phyloP scores from a whole-genome alignment of 2,113 vertebrate species.

The Spheniscus mendiculus region DNA sequence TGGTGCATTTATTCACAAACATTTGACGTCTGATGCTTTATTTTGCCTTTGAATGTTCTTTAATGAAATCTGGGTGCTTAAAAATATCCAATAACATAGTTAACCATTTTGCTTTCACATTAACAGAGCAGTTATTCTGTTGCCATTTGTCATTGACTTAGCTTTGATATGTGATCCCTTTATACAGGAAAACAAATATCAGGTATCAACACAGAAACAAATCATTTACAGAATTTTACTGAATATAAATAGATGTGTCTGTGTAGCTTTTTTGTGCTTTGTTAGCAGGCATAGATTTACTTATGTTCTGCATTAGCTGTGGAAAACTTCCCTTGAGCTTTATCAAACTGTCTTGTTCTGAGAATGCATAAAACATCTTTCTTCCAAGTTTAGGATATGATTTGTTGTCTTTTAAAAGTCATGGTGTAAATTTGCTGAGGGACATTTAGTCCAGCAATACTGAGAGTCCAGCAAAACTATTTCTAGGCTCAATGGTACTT shows the following conservation, averaged over 20 bases:
- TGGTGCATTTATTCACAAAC: conserved; percentile 63
- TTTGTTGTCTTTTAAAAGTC: conserved; percentile 41
- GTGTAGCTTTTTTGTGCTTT: neutral
- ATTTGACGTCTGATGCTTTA: conserved; percentile 69
- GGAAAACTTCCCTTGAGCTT: conserved; percentile 37
- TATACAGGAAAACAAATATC: neutral
- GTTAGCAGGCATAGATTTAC: neutral
- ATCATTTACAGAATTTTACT: neutral
- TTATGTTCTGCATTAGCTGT: conserved; percentile 31
- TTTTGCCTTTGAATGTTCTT: conserved; percentile 68
- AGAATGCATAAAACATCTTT: conserved; percentile 6
- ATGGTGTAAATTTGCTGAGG: conserved; percentile 32
- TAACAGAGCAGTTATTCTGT: conserved; percentile 13
- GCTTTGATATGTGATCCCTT: neutral
- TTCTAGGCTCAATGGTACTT: conserved; percentile 45
- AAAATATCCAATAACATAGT: conserved; percentile 49
- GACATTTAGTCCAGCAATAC: conserved; percentile 16
- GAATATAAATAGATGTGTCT: neutral
- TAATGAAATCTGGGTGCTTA: conserved; percentile 52
- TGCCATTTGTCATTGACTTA: neutral
- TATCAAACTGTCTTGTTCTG: neutral
- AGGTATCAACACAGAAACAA: neutral
- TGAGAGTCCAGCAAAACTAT: conserved; percentile 45
- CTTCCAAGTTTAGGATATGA: neutral
- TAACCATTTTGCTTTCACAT: conserved; percentile 17